phyloP scores from a whole-genome alignment of 2,113 vertebrate genomes.

The Ailuropoda melanoleuca region DNA sequence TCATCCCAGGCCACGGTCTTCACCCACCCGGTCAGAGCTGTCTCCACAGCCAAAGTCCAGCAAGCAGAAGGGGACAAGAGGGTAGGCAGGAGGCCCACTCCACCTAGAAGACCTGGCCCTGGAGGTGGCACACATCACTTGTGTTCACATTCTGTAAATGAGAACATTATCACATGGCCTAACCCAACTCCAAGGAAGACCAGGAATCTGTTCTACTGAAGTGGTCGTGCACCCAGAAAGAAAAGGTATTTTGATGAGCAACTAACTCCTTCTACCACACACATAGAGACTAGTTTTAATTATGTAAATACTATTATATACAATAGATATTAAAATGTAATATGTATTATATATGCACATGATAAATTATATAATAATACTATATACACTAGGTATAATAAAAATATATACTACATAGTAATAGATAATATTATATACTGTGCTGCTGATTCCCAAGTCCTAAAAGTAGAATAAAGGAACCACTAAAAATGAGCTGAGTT shows the following conservation, averaged over 20 bases:
- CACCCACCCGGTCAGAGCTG: neutral
- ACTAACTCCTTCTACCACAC: neutral
- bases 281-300: neutral
- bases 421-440: neutral
- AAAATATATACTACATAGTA: neutral
- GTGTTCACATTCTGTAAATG: neutral
- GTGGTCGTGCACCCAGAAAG: neutral
- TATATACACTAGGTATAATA: neutral
- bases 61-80: neutral
- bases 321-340: neutral
- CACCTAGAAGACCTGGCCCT: neutral
- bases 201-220: neutral
- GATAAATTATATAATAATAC: neutral
- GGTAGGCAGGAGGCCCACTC: neutral
- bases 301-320: neutral
- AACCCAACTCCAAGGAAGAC: neutral
- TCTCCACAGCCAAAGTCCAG: neutral
- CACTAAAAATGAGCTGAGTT: slow-evolving; percentile 28
- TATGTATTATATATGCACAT: neutral
- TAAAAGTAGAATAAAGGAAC: slow-evolving; percentile 44
- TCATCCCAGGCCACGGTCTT: neutral
- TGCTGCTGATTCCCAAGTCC: neutral
- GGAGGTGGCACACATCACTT: neutral
- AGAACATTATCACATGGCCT: neutral
- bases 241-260: neutral